Conservation (phyloP, 2,113 vertebrate genomes). For the Columba livia region DNA sequence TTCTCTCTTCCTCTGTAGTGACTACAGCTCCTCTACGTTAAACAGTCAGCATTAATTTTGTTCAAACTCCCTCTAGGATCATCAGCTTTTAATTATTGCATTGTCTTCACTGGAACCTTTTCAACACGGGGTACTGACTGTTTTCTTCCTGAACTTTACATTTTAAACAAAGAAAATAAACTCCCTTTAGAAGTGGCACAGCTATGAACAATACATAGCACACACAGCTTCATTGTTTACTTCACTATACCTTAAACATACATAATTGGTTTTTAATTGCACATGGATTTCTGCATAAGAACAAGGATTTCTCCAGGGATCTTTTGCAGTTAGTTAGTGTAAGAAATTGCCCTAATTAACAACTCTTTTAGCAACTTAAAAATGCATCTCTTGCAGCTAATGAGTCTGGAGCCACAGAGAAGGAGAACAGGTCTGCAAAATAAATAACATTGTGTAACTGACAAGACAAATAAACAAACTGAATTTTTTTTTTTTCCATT, state of each 20-base stretch:
- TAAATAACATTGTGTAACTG: neutral
- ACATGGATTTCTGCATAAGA: neutral
- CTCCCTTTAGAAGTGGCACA: neutral
- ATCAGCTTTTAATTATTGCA: neutral
- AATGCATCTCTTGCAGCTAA: neutral
- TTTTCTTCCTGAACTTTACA: neutral
- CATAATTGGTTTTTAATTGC: neutral
- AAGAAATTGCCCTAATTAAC: slow-evolving; percentile 24
- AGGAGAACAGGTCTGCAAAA: neutral
- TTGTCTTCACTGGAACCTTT: neutral
- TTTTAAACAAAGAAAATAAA: neutral
- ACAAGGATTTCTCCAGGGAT: neutral
- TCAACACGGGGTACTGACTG: neutral
- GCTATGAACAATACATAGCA: neutral
- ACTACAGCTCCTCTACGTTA: neutral
- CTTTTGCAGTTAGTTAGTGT: neutral
- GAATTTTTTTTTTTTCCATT: neutral
- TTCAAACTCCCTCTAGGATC: neutral
- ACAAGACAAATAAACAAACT: neutral
- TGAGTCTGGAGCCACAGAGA: neutral
- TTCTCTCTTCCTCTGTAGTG: neutral
- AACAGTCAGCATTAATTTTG: neutral
- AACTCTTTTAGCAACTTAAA: neutral
- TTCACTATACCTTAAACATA: neutral
- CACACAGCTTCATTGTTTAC: neutral